These are phyloP conservation scores for Axea sp. DNA, from an alignment of 2,888 invertebrate species.

Conservation along the genomic window DNA sequence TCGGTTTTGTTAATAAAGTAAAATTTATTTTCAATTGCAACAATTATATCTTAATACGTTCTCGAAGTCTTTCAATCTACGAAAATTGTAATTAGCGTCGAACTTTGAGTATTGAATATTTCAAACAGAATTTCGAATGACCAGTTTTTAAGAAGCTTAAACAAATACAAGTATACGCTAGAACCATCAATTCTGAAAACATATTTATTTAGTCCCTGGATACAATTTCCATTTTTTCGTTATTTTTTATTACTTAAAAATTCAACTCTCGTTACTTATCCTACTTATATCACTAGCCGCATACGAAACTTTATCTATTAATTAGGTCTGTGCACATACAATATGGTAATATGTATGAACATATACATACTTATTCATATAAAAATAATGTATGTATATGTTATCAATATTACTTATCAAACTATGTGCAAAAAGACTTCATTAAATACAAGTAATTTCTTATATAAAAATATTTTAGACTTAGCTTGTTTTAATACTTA, in stretches of 20 bases:
- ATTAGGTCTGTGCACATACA: too few species aligned
- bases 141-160: slow-evolving; percentile 67
- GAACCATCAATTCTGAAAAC: slow-evolving; percentile 76
- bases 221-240: slow-evolving; percentile 59
- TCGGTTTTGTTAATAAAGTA: background rate
- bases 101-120: background rate
- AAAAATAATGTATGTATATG: too few species aligned
- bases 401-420: too few species aligned
- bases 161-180: slow-evolving; percentile 75
- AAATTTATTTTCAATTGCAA: too few species aligned
- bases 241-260: too few species aligned
- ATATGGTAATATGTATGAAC: too few species aligned
- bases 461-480: slow-evolving; percentile 1
- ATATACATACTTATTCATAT: too few species aligned
- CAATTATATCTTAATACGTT: too few species aligned
- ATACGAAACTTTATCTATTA: slow-evolving; percentile 21
- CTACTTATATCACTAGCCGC: slow-evolving; percentile 63
- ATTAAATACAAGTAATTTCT: slow-evolving; percentile 16
- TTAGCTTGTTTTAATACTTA: slow-evolving; percentile 16
- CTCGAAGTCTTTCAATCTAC: too few species aligned
- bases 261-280: slow-evolving; percentile 60
- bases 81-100: too few species aligned
- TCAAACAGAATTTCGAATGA: slow-evolving; percentile 60
- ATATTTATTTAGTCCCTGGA: slow-evolving; percentile 76
- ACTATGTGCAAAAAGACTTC: too few species aligned